Evolutionary conservation across 2,888 invertebrate species (phyloP), one percentile per base, ranked within the genome.

Genomic region (Pandemis cinnamomeana): DNA sequence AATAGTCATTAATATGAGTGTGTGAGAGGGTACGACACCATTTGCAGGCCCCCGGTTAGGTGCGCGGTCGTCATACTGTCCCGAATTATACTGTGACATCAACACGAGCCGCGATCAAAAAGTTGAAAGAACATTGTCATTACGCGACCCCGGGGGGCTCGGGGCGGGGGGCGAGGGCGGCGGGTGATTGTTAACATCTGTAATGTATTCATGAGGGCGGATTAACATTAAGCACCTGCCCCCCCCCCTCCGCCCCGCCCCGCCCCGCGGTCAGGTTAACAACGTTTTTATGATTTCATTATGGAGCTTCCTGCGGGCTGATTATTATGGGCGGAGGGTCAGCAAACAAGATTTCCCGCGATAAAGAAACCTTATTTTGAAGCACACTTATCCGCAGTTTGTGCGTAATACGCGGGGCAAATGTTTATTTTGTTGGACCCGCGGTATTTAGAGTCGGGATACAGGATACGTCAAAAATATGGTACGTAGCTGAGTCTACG

Each of bases 131-230:
- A 51, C 68, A 11, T 41, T 41, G 61, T 67, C 44, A 61, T 64
- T 44, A 55, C 55, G 46, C 20, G 62, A 3, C 55, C 55, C 53
- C 10, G 42, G 27, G 51, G 7, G 11, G 48, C 13, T 27, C 11
- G 60, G 20, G 7, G 46, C 36, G 13, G 55, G 13, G 41, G 71
- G 60, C 62, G 68, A 36, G 27, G 1, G 1, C 27, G 27, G 27
- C 27, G 64, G 44, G 53, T 61, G 70, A 66, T 74, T 75, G 74
- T 76, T 76, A 77, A 72, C 77, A 76, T 75, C 76, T 69, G 75
- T 77, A 73, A 76, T 76, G 77, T 76, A 77, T 77, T 77, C 77
- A 77, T 76, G 73, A 75, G 75, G 55, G 36, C 53, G 67, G 74
- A 77, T 77, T 72, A 75, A 76, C 76, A 71, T 75, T 73, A 75